phyloP scores from a whole-genome alignment of 2,113 vertebrate species.

The Chascanopsetta lugubris region DNA sequence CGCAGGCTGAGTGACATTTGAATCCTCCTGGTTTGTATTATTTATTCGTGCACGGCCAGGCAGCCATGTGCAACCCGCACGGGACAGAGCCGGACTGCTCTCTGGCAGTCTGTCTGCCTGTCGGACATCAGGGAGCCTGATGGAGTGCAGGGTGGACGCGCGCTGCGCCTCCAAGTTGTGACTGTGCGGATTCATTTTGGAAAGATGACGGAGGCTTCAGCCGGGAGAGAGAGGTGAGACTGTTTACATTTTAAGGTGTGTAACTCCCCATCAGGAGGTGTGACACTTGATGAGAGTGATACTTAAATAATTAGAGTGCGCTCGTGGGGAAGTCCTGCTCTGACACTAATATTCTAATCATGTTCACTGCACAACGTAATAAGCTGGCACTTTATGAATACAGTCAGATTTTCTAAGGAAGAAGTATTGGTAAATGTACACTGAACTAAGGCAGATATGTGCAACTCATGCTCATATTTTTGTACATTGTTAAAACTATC shows the following conservation, averaged over 20 bases:
- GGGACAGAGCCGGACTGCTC: neutral
- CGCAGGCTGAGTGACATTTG: constrained; percentile 36
- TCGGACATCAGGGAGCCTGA: constrained; percentile 8
- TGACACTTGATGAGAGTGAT: constrained; percentile 15
- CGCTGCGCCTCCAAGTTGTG: constrained; percentile 33
- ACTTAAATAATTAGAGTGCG: neutral
- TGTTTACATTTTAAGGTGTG: neutral
- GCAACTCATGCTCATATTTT: too few relatives aligned
- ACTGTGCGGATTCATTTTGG: constrained; percentile 22
- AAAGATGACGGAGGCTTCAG: constrained; percentile 3
- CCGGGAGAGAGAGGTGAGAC: constrained; percentile 36
- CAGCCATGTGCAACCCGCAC: neutral
- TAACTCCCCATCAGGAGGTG: neutral
- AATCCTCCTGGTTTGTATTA: constrained; percentile 13
- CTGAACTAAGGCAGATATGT: too few relatives aligned
- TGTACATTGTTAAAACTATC: too few relatives aligned
- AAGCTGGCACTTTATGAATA: too few relatives aligned
- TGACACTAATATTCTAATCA: neutral
- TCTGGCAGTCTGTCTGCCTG: constrained; percentile 10
- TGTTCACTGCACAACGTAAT: neutral
- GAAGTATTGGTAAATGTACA: too few relatives aligned
- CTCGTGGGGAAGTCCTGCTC: constrained; percentile 14
- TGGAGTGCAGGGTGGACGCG: constrained; percentile 16
- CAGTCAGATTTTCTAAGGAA: too few relatives aligned
- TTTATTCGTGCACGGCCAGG: constrained; percentile 3